phyloP scores from a whole-genome alignment of 2,797 vertebrate species.

The Poeciliopsis turneri region DNA sequence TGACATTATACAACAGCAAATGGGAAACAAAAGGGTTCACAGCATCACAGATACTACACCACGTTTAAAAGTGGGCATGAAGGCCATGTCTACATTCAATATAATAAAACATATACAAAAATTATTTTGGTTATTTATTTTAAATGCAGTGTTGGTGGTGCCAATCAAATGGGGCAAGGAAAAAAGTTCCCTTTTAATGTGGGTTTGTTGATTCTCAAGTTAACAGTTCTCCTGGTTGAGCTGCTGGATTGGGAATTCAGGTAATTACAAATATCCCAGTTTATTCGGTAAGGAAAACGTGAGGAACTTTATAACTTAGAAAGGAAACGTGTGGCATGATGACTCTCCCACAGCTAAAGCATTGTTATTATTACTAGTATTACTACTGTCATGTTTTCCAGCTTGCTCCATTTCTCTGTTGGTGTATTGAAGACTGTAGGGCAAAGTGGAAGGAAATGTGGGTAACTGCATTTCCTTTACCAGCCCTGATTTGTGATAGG shows the following conservation, averaged over 20 bases:
- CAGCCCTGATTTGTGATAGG: too few relatives aligned
- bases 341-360: too few relatives aligned
- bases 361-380: too few relatives aligned
- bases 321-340: too few relatives aligned
- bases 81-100: background rate
- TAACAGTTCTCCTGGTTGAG: background rate
- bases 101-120: background rate
- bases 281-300: too few relatives aligned
- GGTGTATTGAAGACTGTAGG: too few relatives aligned
- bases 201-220: background rate
- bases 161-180: background rate
- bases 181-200: background rate
- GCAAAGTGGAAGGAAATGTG: too few relatives aligned
- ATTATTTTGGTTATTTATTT: background rate
- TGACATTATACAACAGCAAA: background rate
- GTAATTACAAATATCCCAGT: too few relatives aligned
- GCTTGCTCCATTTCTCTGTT: too few relatives aligned
- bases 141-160: background rate
- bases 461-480: too few relatives aligned
- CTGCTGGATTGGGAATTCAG: background rate
- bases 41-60: background rate
- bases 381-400: too few relatives aligned
- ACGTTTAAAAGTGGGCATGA: background rate
- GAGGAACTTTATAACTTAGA: too few relatives aligned
- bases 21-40: background rate